These are phyloP conservation scores for Mycogona germanica DNA, from an alignment of 2,888 invertebrate species.

Conservation along the genomic window DNA sequence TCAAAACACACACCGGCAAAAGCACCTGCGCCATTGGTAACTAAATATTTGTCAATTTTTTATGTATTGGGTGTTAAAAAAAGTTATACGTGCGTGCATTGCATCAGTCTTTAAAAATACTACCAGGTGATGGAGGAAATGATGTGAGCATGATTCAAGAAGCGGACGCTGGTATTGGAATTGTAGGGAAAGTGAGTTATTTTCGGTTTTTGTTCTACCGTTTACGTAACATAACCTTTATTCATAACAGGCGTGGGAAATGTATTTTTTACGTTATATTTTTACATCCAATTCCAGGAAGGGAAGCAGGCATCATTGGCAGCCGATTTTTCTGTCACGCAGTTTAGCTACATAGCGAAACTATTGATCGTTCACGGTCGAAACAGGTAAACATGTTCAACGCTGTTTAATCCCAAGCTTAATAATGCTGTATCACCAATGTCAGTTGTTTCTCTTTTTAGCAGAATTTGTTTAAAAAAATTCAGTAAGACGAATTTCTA, in stretches of 20 bases:
- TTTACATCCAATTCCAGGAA: slow-evolving; percentile 3
- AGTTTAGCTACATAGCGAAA: slow-evolving; percentile 66
- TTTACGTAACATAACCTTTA: too few relatives aligned
- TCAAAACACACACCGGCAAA: slow-evolving; percentile 49
- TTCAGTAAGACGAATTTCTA: too few relatives aligned
- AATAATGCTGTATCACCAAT: too few relatives aligned
- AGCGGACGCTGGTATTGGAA: slow-evolving; percentile 52
- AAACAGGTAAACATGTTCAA: slow-evolving; percentile 40
- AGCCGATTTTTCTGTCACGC: slow-evolving; percentile 92
- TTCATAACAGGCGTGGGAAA: too few relatives aligned
- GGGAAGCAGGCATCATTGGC: slow-evolving; percentile 56
- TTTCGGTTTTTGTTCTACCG: too few relatives aligned
- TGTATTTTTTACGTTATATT: too few relatives aligned
- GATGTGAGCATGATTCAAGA: slow-evolving; percentile 57
- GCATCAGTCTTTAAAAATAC: too few relatives aligned
- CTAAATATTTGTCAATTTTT: neutral
- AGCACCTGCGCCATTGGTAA: slow-evolving; percentile 26
- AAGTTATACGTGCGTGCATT: neutral
- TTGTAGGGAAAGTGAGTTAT: slow-evolving; percentile 55
- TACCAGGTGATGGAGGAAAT: slow-evolving; percentile 52
- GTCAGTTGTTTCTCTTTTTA: too few relatives aligned
- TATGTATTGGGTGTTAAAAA: neutral
- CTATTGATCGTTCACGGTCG: slow-evolving; percentile 84
- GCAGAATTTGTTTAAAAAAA: too few relatives aligned
- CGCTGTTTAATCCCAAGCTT: neutral